Conservation (phyloP, 2,888 invertebrate genomes). For the Cheiracanthium punctorium region DNA sequence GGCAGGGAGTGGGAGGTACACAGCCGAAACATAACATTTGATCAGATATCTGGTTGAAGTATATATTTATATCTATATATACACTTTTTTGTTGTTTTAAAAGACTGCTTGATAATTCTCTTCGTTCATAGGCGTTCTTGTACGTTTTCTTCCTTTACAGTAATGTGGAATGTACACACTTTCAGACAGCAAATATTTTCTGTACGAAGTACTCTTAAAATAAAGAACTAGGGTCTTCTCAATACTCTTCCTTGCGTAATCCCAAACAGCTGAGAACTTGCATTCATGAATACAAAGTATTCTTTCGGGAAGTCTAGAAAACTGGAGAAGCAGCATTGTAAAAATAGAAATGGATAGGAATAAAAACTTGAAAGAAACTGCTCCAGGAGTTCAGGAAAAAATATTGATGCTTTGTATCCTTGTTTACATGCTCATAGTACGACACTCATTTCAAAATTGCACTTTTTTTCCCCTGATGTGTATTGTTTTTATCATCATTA, state of each 20-base stretch:
- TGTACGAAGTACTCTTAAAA: neutral
- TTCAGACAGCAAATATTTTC: no score
- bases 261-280: conserved; percentile 9
- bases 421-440: neutral
- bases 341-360: neutral
- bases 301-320: neutral
- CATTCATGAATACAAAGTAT: conserved; percentile 15
- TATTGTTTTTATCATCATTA: no score
- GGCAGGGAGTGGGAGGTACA: no score
- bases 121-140: no score
- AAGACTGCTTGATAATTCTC: no score
- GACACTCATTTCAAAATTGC: neutral
- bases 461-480: no score
- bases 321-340: neutral
- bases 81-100: no score
- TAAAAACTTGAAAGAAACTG: neutral
- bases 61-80: no score
- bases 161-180: no score
- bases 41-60: no score
- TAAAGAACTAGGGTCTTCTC: neutral
- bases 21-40: no score
- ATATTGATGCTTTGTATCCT: neutral
- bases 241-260: neutral
- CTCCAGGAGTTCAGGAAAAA: neutral
- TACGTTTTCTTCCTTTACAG: no score